These are phyloP conservation scores for Silurus asotus DNA, from an alignment of 2,113 vertebrate species.

Conservation along the genomic window DNA sequence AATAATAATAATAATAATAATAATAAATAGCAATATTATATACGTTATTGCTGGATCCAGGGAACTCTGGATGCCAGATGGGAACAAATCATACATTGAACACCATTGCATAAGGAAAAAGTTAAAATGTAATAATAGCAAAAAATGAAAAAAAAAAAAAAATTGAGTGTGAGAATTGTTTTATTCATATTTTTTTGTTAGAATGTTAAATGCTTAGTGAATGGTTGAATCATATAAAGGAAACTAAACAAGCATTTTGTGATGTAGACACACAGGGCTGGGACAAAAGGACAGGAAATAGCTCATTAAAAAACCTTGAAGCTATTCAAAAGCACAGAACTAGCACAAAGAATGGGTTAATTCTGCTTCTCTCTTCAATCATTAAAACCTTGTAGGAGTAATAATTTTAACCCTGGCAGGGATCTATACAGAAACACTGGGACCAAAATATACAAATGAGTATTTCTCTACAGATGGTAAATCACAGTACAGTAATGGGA, in stretches of 20 bases:
- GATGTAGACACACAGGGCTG: background rate
- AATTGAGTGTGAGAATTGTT: background rate
- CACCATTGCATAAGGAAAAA: background rate
- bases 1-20: no score
- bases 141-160: background rate
- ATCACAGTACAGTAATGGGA: background rate
- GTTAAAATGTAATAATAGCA: background rate
- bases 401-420: background rate
- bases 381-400: background rate
- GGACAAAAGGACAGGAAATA: background rate
- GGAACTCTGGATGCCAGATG: background rate
- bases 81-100: background rate
- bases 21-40: no score
- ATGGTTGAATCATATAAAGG: no score
- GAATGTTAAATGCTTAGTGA: background rate
- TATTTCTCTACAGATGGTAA: background rate
- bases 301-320: background rate
- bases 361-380: background rate
- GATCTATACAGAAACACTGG: background rate
- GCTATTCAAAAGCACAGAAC: background rate
- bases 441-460: background rate
- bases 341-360: background rate
- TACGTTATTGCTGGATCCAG: no score
- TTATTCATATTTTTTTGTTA: no score
- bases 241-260: background rate